Evolutionary conservation across 1,140 invertebrate species (phyloP).

Genomic region (Asbolus verrucosus): DNA sequence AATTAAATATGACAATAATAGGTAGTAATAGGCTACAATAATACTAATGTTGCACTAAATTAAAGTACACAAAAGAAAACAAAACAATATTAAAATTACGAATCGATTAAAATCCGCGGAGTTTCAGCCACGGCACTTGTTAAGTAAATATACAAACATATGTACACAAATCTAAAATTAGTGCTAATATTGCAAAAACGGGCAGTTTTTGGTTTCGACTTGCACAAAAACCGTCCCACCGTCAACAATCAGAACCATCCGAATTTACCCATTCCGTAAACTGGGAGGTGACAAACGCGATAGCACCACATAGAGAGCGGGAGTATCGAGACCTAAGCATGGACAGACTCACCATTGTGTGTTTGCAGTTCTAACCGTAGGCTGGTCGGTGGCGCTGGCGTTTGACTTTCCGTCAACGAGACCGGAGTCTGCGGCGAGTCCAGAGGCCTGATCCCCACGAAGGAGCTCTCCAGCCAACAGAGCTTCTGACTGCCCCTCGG

Average conservation of each 20-base stretch:
- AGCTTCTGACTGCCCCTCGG: conserved; percentile 70
- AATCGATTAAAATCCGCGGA: too few relatives aligned
- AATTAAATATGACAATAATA: conserved; percentile 17
- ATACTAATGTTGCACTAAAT: conserved; percentile 24
- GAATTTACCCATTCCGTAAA: conserved; percentile 63
- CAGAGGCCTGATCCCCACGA: conserved; percentile 85
- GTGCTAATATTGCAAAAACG: conserved; percentile 2
- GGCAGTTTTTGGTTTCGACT: too few relatives aligned
- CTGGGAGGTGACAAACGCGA: conserved; percentile 59
- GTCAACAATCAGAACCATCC: conserved; percentile 61
- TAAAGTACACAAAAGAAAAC: conserved; percentile 31
- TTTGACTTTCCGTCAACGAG: conserved; percentile 67
- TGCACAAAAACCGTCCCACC: conserved; percentile 5
- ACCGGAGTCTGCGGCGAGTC: conserved; percentile 87
- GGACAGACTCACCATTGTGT: conserved; percentile 74
- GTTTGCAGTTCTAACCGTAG: conserved; percentile 69
- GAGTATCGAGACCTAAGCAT: conserved; percentile 57
- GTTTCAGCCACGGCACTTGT: too few relatives aligned
- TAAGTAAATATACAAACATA: conserved; percentile 9
- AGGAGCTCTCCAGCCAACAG: conserved; percentile 92
- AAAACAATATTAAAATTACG: too few relatives aligned
- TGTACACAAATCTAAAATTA: not conserved
- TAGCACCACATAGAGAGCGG: conserved; percentile 41
- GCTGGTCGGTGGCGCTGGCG: conserved; percentile 64
- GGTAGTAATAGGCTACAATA: conserved; percentile 7